Evolutionary conservation across 2,888 invertebrate species (phyloP).

Genomic region (Scelioninae gen. 2): DNA sequence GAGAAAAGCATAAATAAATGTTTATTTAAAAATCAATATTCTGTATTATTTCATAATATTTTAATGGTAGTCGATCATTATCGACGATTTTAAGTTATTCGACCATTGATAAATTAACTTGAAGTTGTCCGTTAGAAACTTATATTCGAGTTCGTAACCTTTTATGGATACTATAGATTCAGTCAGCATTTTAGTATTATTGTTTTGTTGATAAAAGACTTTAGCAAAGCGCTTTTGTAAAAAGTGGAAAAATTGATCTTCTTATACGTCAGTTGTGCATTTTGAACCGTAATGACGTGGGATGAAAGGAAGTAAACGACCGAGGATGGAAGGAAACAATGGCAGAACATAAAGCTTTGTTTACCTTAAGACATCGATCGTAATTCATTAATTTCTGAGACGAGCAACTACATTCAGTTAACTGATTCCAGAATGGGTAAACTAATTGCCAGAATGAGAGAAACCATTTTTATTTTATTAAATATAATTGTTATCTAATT

Average conservation of each 20-base stretch:
- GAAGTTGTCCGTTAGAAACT: no score
- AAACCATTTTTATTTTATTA: constrained; percentile 6
- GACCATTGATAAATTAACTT: no score
- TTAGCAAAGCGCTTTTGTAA: not conserved
- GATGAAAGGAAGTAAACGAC: constrained; percentile 17
- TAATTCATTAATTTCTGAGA: constrained; percentile 20
- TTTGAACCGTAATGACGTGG: constrained; percentile 22
- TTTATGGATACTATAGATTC: no score
- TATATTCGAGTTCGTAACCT: no score
- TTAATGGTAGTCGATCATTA: no score
- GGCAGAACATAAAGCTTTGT: constrained; percentile 4
- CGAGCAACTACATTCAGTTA: not conserved
- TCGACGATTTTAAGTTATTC: no score
- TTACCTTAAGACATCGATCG: constrained; percentile 26
- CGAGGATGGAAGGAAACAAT: constrained; percentile 8
- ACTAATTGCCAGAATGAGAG: constrained; percentile 20
- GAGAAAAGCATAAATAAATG: no score
- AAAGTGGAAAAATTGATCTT: not conserved
- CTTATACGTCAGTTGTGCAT: constrained; percentile 5
- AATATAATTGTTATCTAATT: no score
- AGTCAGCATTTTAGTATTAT: not conserved
- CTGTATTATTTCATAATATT: no score
- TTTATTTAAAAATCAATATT: no score
- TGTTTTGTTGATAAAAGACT: not conserved
- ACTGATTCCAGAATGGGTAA: constrained; percentile 13